Evolutionary conservation across 2,888 invertebrate genomes (phyloP), one percentile per base, ranked within the genome.

Genomic region (Hedychridium roseum): DNA sequence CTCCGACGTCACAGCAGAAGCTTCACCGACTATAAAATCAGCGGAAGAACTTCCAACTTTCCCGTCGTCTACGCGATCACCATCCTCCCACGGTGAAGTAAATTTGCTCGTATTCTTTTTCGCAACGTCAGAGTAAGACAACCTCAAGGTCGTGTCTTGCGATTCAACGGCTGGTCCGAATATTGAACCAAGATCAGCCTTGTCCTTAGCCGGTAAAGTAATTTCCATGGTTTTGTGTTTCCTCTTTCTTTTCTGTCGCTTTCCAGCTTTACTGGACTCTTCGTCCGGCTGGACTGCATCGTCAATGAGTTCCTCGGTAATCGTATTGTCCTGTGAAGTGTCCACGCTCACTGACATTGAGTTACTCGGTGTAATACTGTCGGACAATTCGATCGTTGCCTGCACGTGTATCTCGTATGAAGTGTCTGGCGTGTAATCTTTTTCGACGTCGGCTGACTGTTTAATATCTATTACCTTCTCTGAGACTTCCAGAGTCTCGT

Each of bases 311-410:
- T 55, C 38, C 1, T 27, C 9, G 12, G 14, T 11, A 38, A 42
- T 34, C 2, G 35, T 34, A 5, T 40, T 28, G 11, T 49, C 54
- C 1, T 37, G 51, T 1, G 52, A 28, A 15, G 62, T 67, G 15
- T 68, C 67, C 2, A 54, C 62, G 20, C 52, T 55, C 2, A 11
- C 32, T 5, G 41, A 31, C 2, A 45, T 42, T 3, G 52, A 55
- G 31, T 39, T 53, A 3, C 74, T 68, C 1, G 70, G 59, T 3
- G 70, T 66, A 5, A 60, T 57, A 16, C 68, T 71, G 23, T 57
- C 68, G 2, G 69, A 63, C 17, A 78, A 32, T 55, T 78, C 73
- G 15, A 78, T 66, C 2, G 68, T 76, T 0, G 78, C 74, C 32
- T 68, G 64, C 14, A 77, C 62, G 35, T 68, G 71, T 34, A 77